Evolutionary conservation across 2,113 vertebrate genomes (phyloP).

Genomic region (Pelecanus crispus): DNA sequence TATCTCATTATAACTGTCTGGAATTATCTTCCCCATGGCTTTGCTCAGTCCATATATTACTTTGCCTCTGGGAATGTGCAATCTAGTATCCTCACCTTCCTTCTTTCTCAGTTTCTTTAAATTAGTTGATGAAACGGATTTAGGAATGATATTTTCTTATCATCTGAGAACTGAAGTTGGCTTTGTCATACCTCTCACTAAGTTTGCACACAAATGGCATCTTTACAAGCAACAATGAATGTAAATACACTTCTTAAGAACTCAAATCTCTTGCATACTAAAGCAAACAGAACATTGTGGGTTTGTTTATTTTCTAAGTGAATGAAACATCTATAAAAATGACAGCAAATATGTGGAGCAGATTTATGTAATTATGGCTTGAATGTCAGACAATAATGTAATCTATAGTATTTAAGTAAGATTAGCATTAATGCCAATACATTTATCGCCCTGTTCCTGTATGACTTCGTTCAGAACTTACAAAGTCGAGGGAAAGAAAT

Average conservation of each 20-base stretch:
- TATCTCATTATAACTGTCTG: conserved; percentile 40
- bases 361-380: conserved; percentile 22
- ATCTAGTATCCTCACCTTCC: neutral
- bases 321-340: neutral
- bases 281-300: neutral
- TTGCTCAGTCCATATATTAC: neutral
- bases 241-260: conserved; percentile 36
- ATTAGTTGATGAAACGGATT: neutral
- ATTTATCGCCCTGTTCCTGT: neutral
- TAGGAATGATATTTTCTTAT: conserved; percentile 34
- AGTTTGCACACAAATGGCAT: neutral
- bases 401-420: neutral
- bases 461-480: neutral
- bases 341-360: neutral
- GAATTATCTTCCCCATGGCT: conserved; percentile 17
- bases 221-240: neutral
- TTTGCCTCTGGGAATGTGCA: neutral
- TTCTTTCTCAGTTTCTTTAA: neutral
- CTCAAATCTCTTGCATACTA: neutral
- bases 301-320: neutral
- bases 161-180: neutral
- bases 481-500: neutral
- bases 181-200: neutral
- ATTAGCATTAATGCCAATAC: neutral
- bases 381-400: neutral